Conservation (phyloP, 2,797 vertebrate species). For the Neosilurus mollespiculum region DNA sequence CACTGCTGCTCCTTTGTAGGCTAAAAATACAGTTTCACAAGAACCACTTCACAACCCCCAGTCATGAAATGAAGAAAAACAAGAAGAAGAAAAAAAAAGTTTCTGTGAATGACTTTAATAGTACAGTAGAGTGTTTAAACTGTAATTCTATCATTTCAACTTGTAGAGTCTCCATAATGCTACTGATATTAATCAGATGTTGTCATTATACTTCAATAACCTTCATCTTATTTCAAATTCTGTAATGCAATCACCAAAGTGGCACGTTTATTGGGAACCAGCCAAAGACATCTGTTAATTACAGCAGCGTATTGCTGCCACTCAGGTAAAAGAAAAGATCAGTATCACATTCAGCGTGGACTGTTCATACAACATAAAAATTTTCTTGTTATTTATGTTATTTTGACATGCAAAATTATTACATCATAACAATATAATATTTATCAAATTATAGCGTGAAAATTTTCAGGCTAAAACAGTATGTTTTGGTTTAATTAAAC, state of each 20-base stretch:
- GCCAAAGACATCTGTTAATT: conserved; percentile 23
- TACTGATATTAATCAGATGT: conserved; percentile 4
- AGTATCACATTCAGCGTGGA: too few relatives aligned
- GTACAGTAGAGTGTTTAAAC: neutral
- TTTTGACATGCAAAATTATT: too few relatives aligned
- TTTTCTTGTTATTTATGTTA: too few relatives aligned
- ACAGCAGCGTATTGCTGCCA: too few relatives aligned
- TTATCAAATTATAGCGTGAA: too few relatives aligned
- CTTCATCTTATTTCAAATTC: neutral
- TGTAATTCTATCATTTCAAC: neutral
- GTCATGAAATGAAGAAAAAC: neutral
- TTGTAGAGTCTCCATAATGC: neutral
- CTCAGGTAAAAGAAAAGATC: too few relatives aligned
- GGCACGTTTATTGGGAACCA: neutral
- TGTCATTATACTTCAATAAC: neutral
- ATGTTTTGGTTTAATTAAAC: too few relatives aligned
- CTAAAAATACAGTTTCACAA: conserved; percentile 8
- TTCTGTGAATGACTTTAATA: neutral
- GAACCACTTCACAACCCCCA: neutral
- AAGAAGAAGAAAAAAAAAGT: neutral
- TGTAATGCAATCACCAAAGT: neutral
- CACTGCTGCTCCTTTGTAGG: conserved; percentile 1
- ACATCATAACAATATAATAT: too few relatives aligned
- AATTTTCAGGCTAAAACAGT: too few relatives aligned
- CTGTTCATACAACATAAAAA: too few relatives aligned